Evolutionary conservation across 1,140 invertebrate genomes (phyloP), one percentile per base, ranked within the genome.

Genomic region (Panagrolaimus sp.): DNA sequence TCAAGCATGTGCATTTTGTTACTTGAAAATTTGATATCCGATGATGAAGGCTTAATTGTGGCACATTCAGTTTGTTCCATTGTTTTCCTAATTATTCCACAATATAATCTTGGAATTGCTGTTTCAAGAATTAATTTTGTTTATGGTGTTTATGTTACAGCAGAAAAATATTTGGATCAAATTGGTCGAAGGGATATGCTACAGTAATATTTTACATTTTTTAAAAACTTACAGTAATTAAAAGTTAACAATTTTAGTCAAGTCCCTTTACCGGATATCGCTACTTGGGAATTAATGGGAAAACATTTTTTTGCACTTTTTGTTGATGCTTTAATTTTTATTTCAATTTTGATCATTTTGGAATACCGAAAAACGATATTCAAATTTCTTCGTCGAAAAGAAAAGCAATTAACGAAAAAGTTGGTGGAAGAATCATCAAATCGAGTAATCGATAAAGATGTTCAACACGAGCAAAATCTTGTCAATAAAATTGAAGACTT

Each of bases 21-120:
- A 21, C 26, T 81, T 6, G 78, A 79, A 65, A 62, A 68, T 15
- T 45, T 82, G 2, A 76, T 76, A 70, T 68, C 44, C 65, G 58
- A 67, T 48, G 78, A 80, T 62, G 32, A 65, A 43, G 43, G 65
- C 7, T 74, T 80, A 1, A 58, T 65, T 1, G 44, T 47, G 8
- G 72, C 73, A 12, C 70, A 82, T 58, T 66, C 38, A 15, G 38
- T 78, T 14, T 82, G 91, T 67, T 88, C 90, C 75, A 85, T 86
- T 75, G 85, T 90, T 38, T 88, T 91, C 75, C 81, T 90, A 43
- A 77, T 90, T 15, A 85, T 90, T 67, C 90, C 90, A 0, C 88
- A 90, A 65, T 91, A 90, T 83, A 88, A 88, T 72, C 84, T 91
- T 7, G 89, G 79, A 32, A 81, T 81, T 21, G 76, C 74, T 6